A percentile compares a stretch with the other conserved stretches of the same genome.
phyloP scores from a whole-genome alignment of 2,797 vertebrate species.

The Poliocrania exsul region DNA sequence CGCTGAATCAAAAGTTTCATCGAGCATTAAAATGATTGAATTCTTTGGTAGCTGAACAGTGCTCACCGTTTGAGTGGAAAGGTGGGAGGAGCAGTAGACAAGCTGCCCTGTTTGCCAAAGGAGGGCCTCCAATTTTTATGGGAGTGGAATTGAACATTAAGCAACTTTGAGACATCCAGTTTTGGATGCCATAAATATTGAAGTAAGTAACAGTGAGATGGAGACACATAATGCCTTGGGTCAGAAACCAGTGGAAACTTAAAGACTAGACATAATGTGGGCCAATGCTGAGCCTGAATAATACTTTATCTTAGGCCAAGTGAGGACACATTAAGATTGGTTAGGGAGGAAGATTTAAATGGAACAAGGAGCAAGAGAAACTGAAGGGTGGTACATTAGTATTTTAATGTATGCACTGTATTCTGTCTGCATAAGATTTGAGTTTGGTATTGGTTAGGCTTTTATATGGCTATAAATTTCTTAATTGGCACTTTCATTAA shows the following conservation, averaged over 20 bases:
- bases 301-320: slow-evolving; percentile 59
- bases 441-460: background rate
- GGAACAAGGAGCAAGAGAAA: background rate
- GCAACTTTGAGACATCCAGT: slow-evolving; percentile 49
- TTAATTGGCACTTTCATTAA: slow-evolving; percentile 8
- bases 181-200: slow-evolving; percentile 59
- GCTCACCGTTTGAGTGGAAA: background rate
- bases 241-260: slow-evolving; percentile 70
- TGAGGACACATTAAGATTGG: slow-evolving; percentile 41
- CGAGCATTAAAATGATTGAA: background rate
- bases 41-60: background rate
- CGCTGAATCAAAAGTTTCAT: accelerated
- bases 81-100: background rate
- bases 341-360: slow-evolving; percentile 10
- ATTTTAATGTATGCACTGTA: background rate
- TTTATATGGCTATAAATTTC: slow-evolving; percentile 7
- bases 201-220: slow-evolving; percentile 68
- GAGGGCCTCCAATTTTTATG: slow-evolving; percentile 57
- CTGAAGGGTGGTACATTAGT: background rate
- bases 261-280: slow-evolving; percentile 20
- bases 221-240: slow-evolving; percentile 67
- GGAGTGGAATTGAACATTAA: slow-evolving; percentile 57
- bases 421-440: background rate
- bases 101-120: slow-evolving; percentile 8
- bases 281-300: slow-evolving; percentile 60